Base-by-base conservation (phyloP, 1,140 invertebrate genomes). In the Aphidius gifuensis region DNA sequence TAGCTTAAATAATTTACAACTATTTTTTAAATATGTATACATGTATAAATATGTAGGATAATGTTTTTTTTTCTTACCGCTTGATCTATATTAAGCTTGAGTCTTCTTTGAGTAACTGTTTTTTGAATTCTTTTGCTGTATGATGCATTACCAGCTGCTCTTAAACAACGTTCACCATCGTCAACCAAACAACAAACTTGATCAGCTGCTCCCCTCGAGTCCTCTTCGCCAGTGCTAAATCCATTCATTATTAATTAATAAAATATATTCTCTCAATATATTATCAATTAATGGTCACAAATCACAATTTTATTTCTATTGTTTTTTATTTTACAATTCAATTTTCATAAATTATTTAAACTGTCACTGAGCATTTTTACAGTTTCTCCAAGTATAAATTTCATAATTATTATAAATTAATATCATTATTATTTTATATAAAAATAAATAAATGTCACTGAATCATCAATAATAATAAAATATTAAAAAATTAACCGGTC, bases 41-140 rank as follows among this genome's bases (percentile, higher is more conserved):
- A 16, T 16, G 16, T 16, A 16, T 16, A 16, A 16, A 16, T 16
- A 16, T 16, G 16, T 16, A 16, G 16, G 16, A 16, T 16, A 16
- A 16, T 32, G 23, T 32, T 32, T 32, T 32, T 32, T 1, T 32
- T 32, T 32, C 23, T 32, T 81, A 93, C 92, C 76, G 87, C 86
- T 69, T 85, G 86, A 83, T 97, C 95, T 64, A 94, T 87, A 76
- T 88, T 90, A 9, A 98, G 86, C 76, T 94, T 94, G 1, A 98
- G 86, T 72, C 92, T 89, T 67, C 93, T 86, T 72, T 97, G 93
- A 56, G 91, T 89, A n/a, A 97, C 94, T 62, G 92, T 97, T 78
- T 96, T 97, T 79, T 97, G 94, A 70, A 98, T 95, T 66, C 94
- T 86, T 77, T 98, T 98, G 79, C 93, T 96, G 80, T 97, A 98